Percentiles rank a stretch among this genome's conserved stretches.
Evolutionary conservation across 1,140 invertebrate genomes (phyloP).

Genomic region (Meloidogyne hapla): DNA sequence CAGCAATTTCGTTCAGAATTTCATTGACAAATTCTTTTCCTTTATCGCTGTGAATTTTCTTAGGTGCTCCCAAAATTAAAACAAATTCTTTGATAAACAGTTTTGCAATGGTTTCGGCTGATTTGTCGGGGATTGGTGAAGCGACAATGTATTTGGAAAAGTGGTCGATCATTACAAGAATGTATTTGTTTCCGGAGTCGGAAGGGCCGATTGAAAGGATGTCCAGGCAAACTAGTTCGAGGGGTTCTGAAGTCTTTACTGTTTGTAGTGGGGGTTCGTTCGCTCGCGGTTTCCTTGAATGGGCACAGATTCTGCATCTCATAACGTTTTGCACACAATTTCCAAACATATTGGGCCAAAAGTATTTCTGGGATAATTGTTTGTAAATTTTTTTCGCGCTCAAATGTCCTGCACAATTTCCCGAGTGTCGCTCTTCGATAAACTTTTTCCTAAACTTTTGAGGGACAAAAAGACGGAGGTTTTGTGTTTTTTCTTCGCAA

Average conservation of each 20-base stretch:
- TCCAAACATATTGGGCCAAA: conserved; percentile 19
- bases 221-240: neutral
- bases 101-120: neutral
- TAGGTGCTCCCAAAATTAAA: neutral
- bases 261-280: neutral
- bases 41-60: neutral
- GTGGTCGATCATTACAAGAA: conserved; percentile 2
- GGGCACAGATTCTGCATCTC: neutral
- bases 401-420: conserved; percentile 8
- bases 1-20: neutral
- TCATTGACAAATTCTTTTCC: conserved; percentile 14
- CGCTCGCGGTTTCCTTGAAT: neutral
- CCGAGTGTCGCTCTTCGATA: conserved; percentile 11
- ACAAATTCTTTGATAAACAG: neutral
- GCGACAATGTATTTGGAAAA: conserved; percentile 5
- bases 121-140: neutral
- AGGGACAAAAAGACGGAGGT: conserved; percentile 27
- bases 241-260: neutral
- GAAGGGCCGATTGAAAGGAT: too few relatives aligned
- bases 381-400: conserved; percentile 5
- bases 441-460: neutral
- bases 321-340: neutral
- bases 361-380: conserved; percentile 10
- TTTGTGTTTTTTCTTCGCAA: neutral
- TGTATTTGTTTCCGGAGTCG: neutral